phyloP scores from a whole-genome alignment of 2,888 invertebrate genomes.

The Megamerina dolium region DNA sequence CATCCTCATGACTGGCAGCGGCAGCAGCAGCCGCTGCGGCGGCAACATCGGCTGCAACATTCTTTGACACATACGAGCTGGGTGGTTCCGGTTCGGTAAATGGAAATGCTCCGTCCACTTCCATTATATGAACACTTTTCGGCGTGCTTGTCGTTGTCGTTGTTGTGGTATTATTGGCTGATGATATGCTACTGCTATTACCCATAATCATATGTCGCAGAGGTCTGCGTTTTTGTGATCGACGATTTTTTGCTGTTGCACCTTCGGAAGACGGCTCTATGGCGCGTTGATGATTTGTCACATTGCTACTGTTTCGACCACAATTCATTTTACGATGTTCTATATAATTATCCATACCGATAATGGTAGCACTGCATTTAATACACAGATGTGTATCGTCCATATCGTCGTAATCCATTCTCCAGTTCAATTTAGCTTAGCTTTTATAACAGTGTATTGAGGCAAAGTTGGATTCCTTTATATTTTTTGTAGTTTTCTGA shows the following conservation, averaged over 20 bases:
- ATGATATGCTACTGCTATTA: constrained; percentile 27
- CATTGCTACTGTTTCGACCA: constrained; percentile 14
- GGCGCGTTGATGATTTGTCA: not conserved
- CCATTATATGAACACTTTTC: too few relatives aligned
- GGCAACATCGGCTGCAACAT: not conserved
- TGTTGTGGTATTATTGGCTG: constrained; percentile 34
- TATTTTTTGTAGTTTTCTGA: not conserved
- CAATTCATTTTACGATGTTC: constrained; percentile 73
- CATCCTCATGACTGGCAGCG: not conserved
- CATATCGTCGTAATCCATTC: constrained; percentile 67
- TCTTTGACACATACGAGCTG: constrained; percentile 30
- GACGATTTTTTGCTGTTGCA: not conserved
- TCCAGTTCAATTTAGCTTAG: constrained; percentile 30
- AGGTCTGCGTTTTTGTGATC: too few relatives aligned
- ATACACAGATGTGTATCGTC: constrained; percentile 81
- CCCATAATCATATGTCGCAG: constrained; percentile 50
- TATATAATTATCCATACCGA: constrained; percentile 81
- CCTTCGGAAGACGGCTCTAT: constrained; percentile 5
- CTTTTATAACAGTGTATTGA: constrained; percentile 5
- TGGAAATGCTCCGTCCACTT: constrained; percentile 34
- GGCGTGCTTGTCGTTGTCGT: too few relatives aligned
- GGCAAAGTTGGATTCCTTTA: not conserved
- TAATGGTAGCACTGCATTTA: constrained; percentile 75
- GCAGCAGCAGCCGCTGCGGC: not conserved
- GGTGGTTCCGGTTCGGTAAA: constrained; percentile 35